Conservation (phyloP, 2,888 invertebrate genomes). For the Netelia inedita region DNA sequence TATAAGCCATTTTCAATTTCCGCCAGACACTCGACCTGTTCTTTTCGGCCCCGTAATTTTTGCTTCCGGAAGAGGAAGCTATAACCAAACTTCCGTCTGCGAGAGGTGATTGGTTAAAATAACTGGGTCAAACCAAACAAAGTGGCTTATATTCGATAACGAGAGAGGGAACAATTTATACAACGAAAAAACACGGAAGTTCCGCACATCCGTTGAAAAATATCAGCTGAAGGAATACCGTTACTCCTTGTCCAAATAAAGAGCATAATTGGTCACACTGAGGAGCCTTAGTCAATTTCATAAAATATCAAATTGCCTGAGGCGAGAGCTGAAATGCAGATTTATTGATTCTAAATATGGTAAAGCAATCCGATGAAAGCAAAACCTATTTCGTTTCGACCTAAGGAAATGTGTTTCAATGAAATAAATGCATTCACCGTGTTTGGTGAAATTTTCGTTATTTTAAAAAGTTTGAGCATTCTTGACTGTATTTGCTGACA, state of each 20-base stretch:
- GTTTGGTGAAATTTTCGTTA: neutral
- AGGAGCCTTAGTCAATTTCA: neutral
- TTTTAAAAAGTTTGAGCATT: neutral
- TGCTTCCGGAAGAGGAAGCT: conserved; percentile 37
- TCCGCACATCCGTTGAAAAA: conserved; percentile 23
- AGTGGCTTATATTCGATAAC: conserved; percentile 68
- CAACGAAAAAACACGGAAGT: conserved; percentile 35
- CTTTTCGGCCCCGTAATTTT: conserved; percentile 50
- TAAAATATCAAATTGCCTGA: no score
- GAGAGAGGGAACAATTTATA: conserved; percentile 60
- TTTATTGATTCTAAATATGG: no score
- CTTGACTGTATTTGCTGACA: neutral
- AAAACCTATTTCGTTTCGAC: no score
- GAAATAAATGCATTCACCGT: neutral
- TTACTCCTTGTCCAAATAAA: neutral
- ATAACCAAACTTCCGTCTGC: conserved; percentile 38
- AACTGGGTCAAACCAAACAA: conserved; percentile 71
- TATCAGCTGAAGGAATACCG: neutral
- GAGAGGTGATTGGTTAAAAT: conserved; percentile 61
- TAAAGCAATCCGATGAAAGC: no score
- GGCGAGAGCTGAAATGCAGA: neutral
- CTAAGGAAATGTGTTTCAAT: no score
- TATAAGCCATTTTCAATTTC: conserved; percentile 62
- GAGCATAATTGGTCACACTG: neutral
- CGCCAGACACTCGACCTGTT: conserved; percentile 53